phyloP scores from a whole-genome alignment of 2,888 invertebrate genomes.

The Yponomeuta malinellus region DNA sequence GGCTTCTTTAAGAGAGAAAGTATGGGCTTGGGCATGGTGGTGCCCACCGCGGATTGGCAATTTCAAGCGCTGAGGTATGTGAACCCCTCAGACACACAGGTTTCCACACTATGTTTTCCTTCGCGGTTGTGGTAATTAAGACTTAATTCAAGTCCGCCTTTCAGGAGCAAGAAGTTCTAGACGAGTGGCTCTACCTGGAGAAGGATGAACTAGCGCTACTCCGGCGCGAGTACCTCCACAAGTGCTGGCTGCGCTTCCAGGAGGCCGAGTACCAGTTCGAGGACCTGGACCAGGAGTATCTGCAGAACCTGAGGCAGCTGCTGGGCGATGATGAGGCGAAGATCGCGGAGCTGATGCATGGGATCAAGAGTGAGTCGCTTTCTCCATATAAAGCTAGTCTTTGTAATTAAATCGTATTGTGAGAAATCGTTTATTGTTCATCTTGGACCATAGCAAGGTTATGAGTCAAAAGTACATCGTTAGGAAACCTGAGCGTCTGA shows the following conservation, averaged over 20 bases:
- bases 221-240: constrained; percentile 44
- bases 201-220: constrained; percentile 46
- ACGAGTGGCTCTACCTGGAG: constrained; percentile 44
- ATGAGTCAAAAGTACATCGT: too few relatives aligned
- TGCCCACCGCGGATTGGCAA: too few relatives aligned
- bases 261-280: constrained; percentile 40
- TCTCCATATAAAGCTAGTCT: neutral
- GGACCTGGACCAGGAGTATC: constrained; percentile 48
- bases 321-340: constrained; percentile 54
- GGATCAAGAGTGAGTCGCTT: constrained; percentile 42
- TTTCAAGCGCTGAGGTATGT: too few relatives aligned
- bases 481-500: too few relatives aligned
- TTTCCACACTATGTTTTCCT: too few relatives aligned
- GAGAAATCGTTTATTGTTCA: too few relatives aligned
- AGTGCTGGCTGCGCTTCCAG: constrained; percentile 43
- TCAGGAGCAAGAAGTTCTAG: constrained; percentile 47
- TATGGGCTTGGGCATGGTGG: too few relatives aligned
- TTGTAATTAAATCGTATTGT: too few relatives aligned
- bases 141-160: constrained; percentile 8
- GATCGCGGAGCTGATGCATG: constrained; percentile 38
- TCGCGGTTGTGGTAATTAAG: too few relatives aligned
- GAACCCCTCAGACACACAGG: too few relatives aligned
- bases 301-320: constrained; percentile 36
- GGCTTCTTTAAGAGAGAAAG: too few relatives aligned
- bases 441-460: too few relatives aligned